phyloP scores from a whole-genome alignment of 2,113 vertebrate species.

The Protobothrops flavoviridis region DNA sequence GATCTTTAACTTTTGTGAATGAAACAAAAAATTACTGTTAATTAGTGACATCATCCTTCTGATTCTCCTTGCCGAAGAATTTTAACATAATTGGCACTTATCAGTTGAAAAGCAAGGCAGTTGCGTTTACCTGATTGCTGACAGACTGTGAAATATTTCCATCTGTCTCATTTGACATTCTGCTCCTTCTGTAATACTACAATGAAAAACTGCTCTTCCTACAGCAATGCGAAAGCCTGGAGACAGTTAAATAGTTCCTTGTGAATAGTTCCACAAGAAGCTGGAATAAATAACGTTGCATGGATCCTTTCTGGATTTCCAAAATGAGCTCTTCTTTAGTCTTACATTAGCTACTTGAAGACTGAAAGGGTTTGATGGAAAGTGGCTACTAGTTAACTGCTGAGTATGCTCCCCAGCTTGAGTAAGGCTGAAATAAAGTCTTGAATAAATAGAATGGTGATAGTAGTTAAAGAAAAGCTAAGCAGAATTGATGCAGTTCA shows the following conservation, averaged over 20 bases:
- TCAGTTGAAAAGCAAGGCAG: not conserved
- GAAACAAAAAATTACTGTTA: not conserved
- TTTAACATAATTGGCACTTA: slow-evolving; percentile 1
- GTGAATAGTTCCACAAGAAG: not conserved
- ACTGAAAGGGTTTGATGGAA: not conserved
- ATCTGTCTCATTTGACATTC: not conserved
- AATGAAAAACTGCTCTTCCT: not conserved
- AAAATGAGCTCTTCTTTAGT: not conserved
- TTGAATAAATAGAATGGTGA: not conserved
- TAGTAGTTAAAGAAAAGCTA: not conserved
- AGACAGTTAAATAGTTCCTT: not conserved
- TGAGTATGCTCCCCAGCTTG: not conserved
- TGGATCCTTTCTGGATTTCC: not conserved
- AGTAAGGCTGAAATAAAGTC: not conserved
- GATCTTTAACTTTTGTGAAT: slow-evolving; percentile 8
- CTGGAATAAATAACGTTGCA: not conserved
- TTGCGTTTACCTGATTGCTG: not conserved
- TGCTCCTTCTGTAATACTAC: not conserved
- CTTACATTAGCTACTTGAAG: not conserved
- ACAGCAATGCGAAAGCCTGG: not conserved
- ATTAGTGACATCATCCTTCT: not conserved
- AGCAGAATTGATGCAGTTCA: not conserved
- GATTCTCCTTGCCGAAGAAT: slow-evolving; percentile 1
- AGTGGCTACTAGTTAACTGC: not conserved
- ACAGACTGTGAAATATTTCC: not conserved